These are phyloP conservation scores for Tonatia bakeri DNA, from an alignment of 2,113 vertebrate species.

Conservation along the genomic window DNA sequence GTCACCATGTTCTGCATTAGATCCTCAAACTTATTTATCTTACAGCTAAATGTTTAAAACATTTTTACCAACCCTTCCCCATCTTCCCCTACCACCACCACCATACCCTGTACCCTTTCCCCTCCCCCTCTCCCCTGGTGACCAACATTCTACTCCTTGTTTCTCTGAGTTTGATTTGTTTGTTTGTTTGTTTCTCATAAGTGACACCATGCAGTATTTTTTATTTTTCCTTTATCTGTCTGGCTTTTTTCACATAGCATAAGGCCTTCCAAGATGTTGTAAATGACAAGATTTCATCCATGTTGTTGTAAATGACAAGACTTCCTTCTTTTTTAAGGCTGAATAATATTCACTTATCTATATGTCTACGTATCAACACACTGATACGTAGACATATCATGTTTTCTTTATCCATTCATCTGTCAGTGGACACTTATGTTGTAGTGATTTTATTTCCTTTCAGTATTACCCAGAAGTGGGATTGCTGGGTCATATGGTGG, in stretches of 20 bases:
- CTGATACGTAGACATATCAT: background rate
- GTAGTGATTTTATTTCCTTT: background rate
- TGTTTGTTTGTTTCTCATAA: background rate
- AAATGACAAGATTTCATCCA: background rate
- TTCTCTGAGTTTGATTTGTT: background rate
- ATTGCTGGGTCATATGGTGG: background rate
- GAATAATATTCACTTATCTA: background rate
- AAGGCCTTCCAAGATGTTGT: background rate
- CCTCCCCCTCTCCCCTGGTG: background rate
- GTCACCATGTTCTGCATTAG: background rate
- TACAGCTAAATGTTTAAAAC: background rate
- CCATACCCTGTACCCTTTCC: background rate
- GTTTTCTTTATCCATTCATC: background rate
- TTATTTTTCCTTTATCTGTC: background rate
- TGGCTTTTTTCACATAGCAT: background rate
- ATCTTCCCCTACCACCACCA: background rate
- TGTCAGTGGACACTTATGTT: background rate
- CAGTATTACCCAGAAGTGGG: background rate
- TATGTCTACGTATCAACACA: background rate
- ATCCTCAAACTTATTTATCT: background rate
- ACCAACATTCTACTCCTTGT: background rate
- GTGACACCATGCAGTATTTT: background rate
- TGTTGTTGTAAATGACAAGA: background rate
- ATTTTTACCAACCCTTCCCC: background rate
- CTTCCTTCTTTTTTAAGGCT: background rate